phyloP scores from a whole-genome alignment of 2,888 invertebrate species.

The Quadroppia sp. region DNA sequence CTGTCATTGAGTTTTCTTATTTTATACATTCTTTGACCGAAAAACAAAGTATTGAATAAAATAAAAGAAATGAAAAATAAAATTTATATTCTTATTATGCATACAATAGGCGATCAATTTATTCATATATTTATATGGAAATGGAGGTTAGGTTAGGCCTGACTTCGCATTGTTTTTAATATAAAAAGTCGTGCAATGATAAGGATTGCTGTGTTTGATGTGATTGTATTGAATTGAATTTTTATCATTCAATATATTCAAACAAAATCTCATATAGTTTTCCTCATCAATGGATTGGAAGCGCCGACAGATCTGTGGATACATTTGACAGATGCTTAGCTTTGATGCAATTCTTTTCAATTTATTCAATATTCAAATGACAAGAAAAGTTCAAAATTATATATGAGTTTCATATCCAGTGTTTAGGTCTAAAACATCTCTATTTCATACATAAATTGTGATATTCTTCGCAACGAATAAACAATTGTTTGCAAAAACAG shows the following conservation, averaged over 20 bases:
- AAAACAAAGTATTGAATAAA: neutral
- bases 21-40: neutral
- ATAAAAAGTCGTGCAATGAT: conserved; percentile 6
- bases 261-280: conserved; percentile 1
- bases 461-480: too few species aligned
- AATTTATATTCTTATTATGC: conserved; percentile 25
- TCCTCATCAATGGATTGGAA: conserved; percentile 21
- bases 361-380: neutral
- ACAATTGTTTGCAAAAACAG: too few species aligned
- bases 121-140: conserved; percentile 36
- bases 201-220: conserved; percentile 14
- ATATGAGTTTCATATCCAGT: neutral
- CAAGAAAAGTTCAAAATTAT: neutral
- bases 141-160: conserved; percentile 1
- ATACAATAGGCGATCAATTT: conserved; percentile 27
- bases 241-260: conserved; percentile 26
- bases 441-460: too few species aligned
- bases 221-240: conserved; percentile 31
- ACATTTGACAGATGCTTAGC: conserved; percentile 27
- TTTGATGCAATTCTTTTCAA: neutral
- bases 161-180: conserved; percentile 17
- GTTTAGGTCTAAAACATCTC: too few species aligned
- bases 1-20: neutral
- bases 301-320: neutral
- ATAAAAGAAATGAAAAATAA: neutral